Conservation (phyloP, 2,113 vertebrate genomes). For the Bubo blakistoni region DNA sequence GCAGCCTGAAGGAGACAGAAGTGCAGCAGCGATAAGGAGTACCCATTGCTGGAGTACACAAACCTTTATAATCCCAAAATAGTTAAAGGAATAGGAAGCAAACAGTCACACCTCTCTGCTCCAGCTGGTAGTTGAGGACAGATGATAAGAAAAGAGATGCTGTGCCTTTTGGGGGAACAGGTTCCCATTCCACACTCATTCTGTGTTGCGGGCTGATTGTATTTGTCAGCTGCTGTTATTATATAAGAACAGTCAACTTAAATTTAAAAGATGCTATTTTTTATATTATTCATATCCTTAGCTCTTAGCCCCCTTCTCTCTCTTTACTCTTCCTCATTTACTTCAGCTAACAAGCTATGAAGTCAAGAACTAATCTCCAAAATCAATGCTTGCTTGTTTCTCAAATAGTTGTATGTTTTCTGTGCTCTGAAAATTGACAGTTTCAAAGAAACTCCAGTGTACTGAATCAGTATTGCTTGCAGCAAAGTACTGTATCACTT, state of each 20-base stretch:
- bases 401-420: not conserved
- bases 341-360: not conserved
- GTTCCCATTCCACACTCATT: not conserved
- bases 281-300: not conserved
- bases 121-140: not conserved
- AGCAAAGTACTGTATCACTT: not conserved
- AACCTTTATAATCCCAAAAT: not conserved
- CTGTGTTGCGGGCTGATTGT: not conserved
- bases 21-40: not conserved
- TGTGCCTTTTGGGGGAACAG: not conserved
- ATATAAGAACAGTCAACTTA: not conserved
- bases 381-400: not conserved
- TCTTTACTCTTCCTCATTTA: not conserved
- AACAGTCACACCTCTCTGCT: not conserved
- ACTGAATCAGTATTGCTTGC: not conserved
- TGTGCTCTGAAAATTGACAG: not conserved
- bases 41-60: not conserved
- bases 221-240: not conserved
- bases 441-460: not conserved
- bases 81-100: not conserved
- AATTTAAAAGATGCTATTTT: not conserved
- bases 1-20: not conserved
- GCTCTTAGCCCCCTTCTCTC: not conserved
- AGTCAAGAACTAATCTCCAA: not conserved
- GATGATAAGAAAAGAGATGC: not conserved